A percentile compares a stretch with the other conserved stretches of the same genome.
Evolutionary conservation across 2,113 vertebrate species (phyloP).

Genomic region (Lophochroa leadbeateri): DNA sequence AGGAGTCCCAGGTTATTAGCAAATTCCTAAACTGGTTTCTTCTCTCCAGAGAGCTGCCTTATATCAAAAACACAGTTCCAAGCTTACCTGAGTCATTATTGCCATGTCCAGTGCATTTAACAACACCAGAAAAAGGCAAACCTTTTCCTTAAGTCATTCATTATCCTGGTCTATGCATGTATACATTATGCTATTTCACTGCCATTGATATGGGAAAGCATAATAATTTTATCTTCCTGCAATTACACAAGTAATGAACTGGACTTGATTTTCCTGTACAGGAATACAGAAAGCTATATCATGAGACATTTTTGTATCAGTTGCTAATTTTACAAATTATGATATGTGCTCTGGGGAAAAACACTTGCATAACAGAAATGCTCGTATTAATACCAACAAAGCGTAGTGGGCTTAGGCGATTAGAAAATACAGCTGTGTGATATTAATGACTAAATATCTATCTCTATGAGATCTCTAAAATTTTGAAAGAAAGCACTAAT

Average conservation of each 20-base stretch:
- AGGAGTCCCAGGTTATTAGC: not conserved
- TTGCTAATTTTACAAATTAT: not conserved
- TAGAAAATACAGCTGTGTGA: not conserved
- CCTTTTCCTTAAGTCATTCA: not conserved
- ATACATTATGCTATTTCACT: not conserved
- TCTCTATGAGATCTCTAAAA: not conserved
- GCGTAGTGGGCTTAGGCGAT: not conserved
- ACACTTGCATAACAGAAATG: not conserved
- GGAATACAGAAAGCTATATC: not conserved
- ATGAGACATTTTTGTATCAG: not conserved
- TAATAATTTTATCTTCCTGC: not conserved
- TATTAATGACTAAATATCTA: not conserved
- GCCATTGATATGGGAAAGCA: not conserved
- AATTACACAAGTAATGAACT: not conserved
- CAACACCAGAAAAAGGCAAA: not conserved
- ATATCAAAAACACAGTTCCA: not conserved
- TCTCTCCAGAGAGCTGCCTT: not conserved
- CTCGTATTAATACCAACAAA: not conserved
- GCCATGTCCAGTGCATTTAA: not conserved
- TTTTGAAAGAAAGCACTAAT: not conserved
- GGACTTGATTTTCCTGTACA: not conserved
- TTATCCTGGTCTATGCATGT: not conserved
- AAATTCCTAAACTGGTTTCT: not conserved
- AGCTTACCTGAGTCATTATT: not conserved
- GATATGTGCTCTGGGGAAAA: not conserved